Evolutionary conservation across 2,888 invertebrate species (phyloP), one percentile per base, ranked within the genome.

Genomic region (Tetranychus truncatus): DNA sequence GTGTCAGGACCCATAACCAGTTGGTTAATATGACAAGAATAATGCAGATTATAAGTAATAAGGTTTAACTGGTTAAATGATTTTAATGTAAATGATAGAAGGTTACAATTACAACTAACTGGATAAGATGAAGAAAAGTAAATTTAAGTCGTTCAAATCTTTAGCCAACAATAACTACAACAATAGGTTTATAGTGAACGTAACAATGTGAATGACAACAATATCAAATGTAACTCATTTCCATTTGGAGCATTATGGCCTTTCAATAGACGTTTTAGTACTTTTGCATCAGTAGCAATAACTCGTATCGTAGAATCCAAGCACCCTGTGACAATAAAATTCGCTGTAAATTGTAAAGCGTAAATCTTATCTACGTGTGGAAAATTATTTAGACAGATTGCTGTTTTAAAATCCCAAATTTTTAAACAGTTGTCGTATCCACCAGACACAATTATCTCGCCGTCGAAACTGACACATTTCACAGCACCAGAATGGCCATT

Each of bases 371-470:
- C 97, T 15, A 94, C 93, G 84, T 99, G 99, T 74, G 99, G 86
- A 0, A 95, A 95, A 83, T 97, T 95, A 83, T 97, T 95, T 78
- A 96, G 86, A 82, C 95, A 95, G 83, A 91, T 91, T 80, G 95
- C 94, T 18, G 91, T 88, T 79, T 92, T 91, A 0, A 95, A 94
- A 85, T 96, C 92, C 97, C 99, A 99, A 45, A 99, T 94, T 83
- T 95, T 94, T 65, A 99, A 96, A 87, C 92, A 92, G 84, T 91
- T 95, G 84, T 99, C 99, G 82, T 99, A 99, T 0, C 96, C 96
- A 55, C 99, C 99, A 73, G 95, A 95, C 67, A 99, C 96, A 67
- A 99, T 94, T 75, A 94, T 86, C 80, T 89, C 88, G 4, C 95
- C 95, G 84, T 99, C 95, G 84, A 95, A 99, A 85, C 97, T 96